phyloP scores from a whole-genome alignment of 2,888 invertebrate species.

The Tetrapedia diversipes region DNA sequence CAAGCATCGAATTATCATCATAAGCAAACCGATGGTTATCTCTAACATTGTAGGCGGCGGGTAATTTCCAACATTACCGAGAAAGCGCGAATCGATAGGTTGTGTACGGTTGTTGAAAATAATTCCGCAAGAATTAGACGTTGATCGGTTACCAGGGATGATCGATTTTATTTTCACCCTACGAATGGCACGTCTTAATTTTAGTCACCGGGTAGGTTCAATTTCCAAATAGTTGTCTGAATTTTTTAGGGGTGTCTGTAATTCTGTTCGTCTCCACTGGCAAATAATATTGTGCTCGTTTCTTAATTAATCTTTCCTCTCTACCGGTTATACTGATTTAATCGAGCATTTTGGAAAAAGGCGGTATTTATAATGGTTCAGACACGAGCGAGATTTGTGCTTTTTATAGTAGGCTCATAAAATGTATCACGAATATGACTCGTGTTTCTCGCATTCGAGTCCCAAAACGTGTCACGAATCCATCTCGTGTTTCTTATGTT shows the following conservation, averaged over 20 bases:
- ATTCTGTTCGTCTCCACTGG: background rate
- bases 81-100: background rate
- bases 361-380: too few relatives aligned
- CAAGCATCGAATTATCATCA: constrained; percentile 7
- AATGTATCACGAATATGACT: too few relatives aligned
- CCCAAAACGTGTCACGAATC: too few relatives aligned
- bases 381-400: too few relatives aligned
- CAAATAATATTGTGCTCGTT: background rate
- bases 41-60: background rate
- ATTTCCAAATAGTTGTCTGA: too few relatives aligned
- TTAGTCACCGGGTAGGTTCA: background rate
- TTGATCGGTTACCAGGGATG: too few relatives aligned
- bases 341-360: background rate
- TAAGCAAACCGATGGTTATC: background rate
- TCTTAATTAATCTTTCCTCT: background rate
- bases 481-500: too few relatives aligned
- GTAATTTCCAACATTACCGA: background rate
- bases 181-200: background rate
- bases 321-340: background rate
- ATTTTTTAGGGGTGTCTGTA: background rate
- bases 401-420: too few relatives aligned
- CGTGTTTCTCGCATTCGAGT: too few relatives aligned
- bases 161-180: background rate
- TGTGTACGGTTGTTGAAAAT: background rate
- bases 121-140: background rate